phyloP scores from a whole-genome alignment of 37 sponge, comb jelly and placozoan species.

The Ianthella basta region DNA sequence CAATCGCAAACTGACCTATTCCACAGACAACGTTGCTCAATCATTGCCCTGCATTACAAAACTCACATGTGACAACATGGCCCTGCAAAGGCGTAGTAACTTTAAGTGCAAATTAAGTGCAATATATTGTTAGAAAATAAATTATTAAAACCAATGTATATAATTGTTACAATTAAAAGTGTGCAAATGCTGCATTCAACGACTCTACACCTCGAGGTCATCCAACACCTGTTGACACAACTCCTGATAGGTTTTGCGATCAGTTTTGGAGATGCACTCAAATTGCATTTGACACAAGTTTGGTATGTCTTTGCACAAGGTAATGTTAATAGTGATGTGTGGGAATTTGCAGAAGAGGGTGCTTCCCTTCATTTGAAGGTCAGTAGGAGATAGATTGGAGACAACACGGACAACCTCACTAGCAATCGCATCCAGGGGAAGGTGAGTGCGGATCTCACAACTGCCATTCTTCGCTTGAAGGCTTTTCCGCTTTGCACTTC shows the following conservation, averaged over 20 bases:
- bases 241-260: constrained; percentile 18
- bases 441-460: constrained; percentile 30
- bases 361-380: constrained; percentile 12
- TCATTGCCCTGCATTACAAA: no score
- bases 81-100: no score
- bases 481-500: neutral
- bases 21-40: no score
- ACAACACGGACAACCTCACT: constrained; percentile 55
- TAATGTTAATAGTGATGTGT: constrained; percentile 14
- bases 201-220: neutral
- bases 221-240: constrained; percentile 42
- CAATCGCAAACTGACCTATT: no score
- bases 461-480: neutral
- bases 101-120: no score
- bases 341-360: constrained; percentile 23
- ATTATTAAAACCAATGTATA: no score
- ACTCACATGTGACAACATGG: no score
- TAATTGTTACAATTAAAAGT: neutral
- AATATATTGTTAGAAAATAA: no score
- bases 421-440: constrained; percentile 31
- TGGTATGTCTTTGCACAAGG: constrained; percentile 32
- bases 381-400: constrained; percentile 18
- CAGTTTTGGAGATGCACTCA: constrained; percentile 60
- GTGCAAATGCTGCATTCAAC: no score
- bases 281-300: constrained; percentile 44